Evolutionary conservation across 2,888 invertebrate species (phyloP), one percentile per base, ranked within the genome.

Genomic region (Blera fallax): DNA sequence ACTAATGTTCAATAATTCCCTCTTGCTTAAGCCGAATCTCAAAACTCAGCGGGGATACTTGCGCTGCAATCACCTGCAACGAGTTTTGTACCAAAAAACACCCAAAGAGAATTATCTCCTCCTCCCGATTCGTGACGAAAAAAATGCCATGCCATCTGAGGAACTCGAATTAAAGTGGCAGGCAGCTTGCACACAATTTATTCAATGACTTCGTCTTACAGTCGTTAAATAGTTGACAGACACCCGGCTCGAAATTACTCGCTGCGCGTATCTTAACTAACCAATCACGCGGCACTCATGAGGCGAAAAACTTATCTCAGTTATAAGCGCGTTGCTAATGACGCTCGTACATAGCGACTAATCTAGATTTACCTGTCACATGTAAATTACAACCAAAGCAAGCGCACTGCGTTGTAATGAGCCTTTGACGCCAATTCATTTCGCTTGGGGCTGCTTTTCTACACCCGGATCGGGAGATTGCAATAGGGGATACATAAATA

Each of bases 301-400:
- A 32, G 73, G 29, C 40, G 29, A 14, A 56, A 64, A 74, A 54
- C 21, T 64, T 70, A 84, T 84, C 70, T 70, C 24, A 43, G 45
- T 52, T 74, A 76, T 79, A 84, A 79, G 70, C 85, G 67, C 85
- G 60, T 67, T 76, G 70, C 72, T 85, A 85, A 85, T 85, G 80
- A 85, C 76, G 76, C 80, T 70, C 72, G 76, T 85, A 77, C 76
- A 67, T 85, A 80, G 76, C 80, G 62, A 80, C 76, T 85, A 72
- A 85, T 85, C 85, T 85, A 85, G 80, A 85, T 85, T 81, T 81
- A 72, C 37, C 85, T 85, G 85, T 85, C 85, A 80, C 85, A 85
- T 80, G 76, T 85, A 85, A 85, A 85, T 85, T 81, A 85, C 80
- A 65, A 48, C 74, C 79, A 34, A 70, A 79, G 50, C 56, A 58